Evolutionary conservation across 2,888 invertebrate species (phyloP), one percentile per base, ranked within the genome.

Genomic region (Lasius fuliginosus): DNA sequence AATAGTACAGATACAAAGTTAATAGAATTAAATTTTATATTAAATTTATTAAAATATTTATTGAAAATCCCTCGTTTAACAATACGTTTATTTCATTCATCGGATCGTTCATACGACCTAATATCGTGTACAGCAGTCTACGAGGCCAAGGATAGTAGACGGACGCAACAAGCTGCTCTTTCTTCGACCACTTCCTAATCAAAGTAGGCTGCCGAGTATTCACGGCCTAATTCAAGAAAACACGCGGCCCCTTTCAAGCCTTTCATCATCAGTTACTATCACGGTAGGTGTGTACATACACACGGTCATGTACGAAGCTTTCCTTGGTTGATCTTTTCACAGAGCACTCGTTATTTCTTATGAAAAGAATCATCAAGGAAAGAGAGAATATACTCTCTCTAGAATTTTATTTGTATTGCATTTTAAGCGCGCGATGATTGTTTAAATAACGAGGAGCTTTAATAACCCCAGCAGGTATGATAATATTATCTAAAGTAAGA

Each of bases 191-290:
- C 86, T 88, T 92, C 91, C 90, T 93, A 93, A 93, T 93, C 90
- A 93, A 90, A 92, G 91, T 91, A 89, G 90, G 90, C 91, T 91
- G 91, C 74, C 83, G 75, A 68, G 88, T 89, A 92, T 93, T 93
- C 94, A 93, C 93, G 93, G 93, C 93, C 93, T 93, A 93, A 93
- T 94, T 94, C 93, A 91, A 91, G 91, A 93, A 92, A 93, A 93
- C 93, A 93, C 92, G 91, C 91, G 90, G 91, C 87, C 88, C 86
- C 91, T 93, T 93, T 93, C 91, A 91, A 82, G 87, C 84, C 88
- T 90, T 91, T 91, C 91, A 89, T 89, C 90, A 86, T 83, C 81
- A 77, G 85, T 88, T 87, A 85, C 83, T 79, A 84, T 87, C 86
- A 82, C 88, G 83, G 85, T 88, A 90, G 86, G 86, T 83, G 88